phyloP scores from a whole-genome alignment of 2,888 invertebrate species.

The Nudaria mundana region DNA sequence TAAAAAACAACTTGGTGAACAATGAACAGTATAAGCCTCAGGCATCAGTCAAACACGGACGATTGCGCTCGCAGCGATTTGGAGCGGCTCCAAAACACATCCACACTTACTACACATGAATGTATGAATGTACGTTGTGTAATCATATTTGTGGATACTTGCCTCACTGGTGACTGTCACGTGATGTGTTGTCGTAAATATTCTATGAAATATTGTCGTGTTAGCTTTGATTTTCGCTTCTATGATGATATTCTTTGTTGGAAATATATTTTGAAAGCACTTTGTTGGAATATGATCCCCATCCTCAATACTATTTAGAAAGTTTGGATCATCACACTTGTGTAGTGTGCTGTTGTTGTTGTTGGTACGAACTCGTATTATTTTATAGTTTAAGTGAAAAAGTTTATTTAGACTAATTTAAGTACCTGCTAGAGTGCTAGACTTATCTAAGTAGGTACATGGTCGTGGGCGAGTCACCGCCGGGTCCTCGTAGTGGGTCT shows the following conservation, averaged over 20 bases:
- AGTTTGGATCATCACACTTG: too few species aligned
- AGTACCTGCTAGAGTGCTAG: too few species aligned
- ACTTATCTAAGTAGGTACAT: too few species aligned
- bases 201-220: conserved; percentile 10
- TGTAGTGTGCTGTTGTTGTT: too few species aligned
- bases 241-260: conserved; percentile 1
- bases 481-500: too few species aligned
- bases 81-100: conserved; percentile 11
- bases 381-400: too few species aligned
- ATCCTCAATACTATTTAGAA: not conserved
- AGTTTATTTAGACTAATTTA: too few species aligned
- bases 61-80: conserved; percentile 12
- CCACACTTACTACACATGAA: conserved; percentile 1
- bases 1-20: conserved; percentile 3
- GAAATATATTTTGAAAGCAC: not conserved
- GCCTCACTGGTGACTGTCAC: conserved; percentile 19
- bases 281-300: not conserved
- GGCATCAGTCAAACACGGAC: conserved; percentile 12
- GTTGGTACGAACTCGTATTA: too few species aligned
- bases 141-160: conserved; percentile 13
- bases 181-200: conserved; percentile 11
- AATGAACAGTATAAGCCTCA: not conserved
- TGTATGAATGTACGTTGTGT: not conserved
- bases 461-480: too few species aligned
- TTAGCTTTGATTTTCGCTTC: conserved; percentile 8